Evolutionary conservation across 2,797 vertebrate species (phyloP), one percentile per base, ranked within the genome.

Genomic region (Champsocephalus esox): DNA sequence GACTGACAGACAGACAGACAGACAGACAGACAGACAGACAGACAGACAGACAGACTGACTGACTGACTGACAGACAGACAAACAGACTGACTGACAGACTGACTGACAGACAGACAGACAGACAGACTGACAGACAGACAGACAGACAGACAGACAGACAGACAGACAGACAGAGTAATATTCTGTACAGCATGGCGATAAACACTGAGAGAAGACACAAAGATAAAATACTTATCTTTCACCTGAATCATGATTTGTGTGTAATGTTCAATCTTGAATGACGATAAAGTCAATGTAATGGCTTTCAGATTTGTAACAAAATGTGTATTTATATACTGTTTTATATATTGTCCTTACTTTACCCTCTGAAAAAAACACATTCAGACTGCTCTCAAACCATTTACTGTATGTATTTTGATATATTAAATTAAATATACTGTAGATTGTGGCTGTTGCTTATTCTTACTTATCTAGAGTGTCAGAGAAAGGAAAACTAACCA

Each of bases 271-370:
- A 51, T 58, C 51, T 61, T 68, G 21, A 74, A 66, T 73, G 83
- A 89, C 80, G 69, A 71, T 67, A 77, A 90, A 89, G 86, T 80
- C 62, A 43, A 9, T 66, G 16, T 73, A 61, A 70, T 63, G 46
- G 82, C 82, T 89, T 89, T 86, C 11, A 79, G 14, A 87, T 50
- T 55, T 38, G 12, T 3, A 79, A 21, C 0, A 57, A 80, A 87
- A 78, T 67, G 44, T 78, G 66, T 90, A 88, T 91, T 87, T 85
- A 89, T 83, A 57, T 74, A 50, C 19, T 80, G 54, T 82, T n/a
- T 79, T 73, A 51, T 78, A 71, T 78, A 72, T 83, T 81, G 69
- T 76, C 59, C 52, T 28, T 73, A 86, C 85, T 85, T 70, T 88
- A 63, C 46, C 9, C 56, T 79, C 59, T 85, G 84, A 67, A 73